Percentiles rank a stretch among this genome's conserved stretches.
These are phyloP conservation scores for Harpalus rubripes DNA, from an alignment of 2,888 invertebrate species.

Conservation along the genomic window DNA sequence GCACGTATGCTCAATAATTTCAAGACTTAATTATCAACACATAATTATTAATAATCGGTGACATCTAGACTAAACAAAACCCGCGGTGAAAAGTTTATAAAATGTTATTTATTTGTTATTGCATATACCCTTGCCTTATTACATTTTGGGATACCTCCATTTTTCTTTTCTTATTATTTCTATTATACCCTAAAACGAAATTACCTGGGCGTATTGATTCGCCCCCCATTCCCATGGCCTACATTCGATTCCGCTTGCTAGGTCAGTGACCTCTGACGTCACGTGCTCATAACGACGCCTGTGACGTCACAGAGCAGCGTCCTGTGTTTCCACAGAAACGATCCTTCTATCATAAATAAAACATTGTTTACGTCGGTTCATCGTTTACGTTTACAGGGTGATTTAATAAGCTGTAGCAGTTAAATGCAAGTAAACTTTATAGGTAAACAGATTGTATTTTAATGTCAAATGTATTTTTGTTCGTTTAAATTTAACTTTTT, in stretches of 20 bases:
- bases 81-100: too few species aligned
- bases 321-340: neutral
- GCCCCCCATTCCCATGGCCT: neutral
- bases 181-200: neutral
- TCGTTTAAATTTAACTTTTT: neutral
- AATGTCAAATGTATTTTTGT: neutral
- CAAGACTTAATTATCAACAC: too few species aligned
- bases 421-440: too few species aligned
- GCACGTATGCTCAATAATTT: too few species aligned
- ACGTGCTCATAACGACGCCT: neutral
- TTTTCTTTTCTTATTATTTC: too few species aligned
- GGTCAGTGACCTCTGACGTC: neutral
- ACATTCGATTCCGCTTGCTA: neutral
- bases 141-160: too few species aligned
- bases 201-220: neutral
- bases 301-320: neutral
- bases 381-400: neutral
- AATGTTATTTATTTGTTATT: too few species aligned
- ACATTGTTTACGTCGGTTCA: neutral
- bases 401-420: neutral
- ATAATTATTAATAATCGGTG: too few species aligned
- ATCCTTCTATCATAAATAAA: neutral
- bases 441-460: neutral
- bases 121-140: too few species aligned
- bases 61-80: too few species aligned